Evolutionary conservation across 2,888 invertebrate genomes (phyloP), one percentile per base, ranked within the genome.

Genomic region (Epirrhoe alternata): DNA sequence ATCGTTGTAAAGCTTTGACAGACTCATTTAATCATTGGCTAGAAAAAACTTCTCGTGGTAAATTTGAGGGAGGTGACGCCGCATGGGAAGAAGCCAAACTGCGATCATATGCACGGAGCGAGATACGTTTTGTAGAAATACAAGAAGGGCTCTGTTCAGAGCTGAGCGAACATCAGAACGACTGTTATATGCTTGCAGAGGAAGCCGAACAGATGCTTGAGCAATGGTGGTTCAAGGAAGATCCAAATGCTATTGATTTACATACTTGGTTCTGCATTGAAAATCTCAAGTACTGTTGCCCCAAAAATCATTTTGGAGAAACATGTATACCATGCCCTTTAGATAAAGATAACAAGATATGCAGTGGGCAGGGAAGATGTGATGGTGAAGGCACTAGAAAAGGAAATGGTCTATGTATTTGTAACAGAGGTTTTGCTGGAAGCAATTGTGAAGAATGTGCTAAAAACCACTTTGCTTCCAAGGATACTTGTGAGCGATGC

Each of bases 11-110:
- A 82, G 83, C 95, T 61, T 90, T 97, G 59, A 94, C 95, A 1
- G 95, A 96, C 58, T 97, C 97, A 1, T 97, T 97, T 79, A 94
- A 94, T 75, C 92, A 95, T 95, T 98, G 97, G 74, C 90, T 98
- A 68, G 95, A 96, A 60, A 95, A 94, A 84, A 98, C 98, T 1
- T 95, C 96, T 17, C 95, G 97, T 71, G 97, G 97, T 49, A 98
- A 98, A 86, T 97, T 96, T 89, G 98, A 97, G 82, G 98, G 98
- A 45, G 98, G 98, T 7, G 98, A 98, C 88, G 96, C 97, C 0
- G 97, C 97, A 53, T 99, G 98, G 98, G 98, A 98, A 86, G 97
- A 98, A 88, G 95, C 97, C 68, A 97, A 97, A 80, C 89, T 97
- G 68, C 96, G 96, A 68, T 95, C 96, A 6, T 98, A 98, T 84